Evolutionary conservation across 1,140 invertebrate species (phyloP).

Genomic region (Drosophila jambulina): DNA sequence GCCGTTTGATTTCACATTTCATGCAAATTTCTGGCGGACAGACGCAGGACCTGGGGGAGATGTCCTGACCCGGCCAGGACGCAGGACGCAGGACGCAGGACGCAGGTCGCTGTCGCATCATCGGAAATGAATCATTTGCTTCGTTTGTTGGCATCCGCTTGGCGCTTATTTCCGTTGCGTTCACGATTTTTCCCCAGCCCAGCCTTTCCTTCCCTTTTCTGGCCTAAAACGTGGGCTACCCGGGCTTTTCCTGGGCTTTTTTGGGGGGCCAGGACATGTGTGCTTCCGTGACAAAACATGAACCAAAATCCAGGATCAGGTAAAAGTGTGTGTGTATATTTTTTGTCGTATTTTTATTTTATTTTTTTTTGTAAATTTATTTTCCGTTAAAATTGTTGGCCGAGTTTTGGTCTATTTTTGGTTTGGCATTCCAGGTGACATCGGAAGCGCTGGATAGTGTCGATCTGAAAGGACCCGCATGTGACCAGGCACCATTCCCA

Average conservation of each 20-base stretch:
- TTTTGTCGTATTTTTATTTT: neutral
- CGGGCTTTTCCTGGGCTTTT: constrained; percentile 23
- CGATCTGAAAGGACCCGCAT: constrained; percentile 31
- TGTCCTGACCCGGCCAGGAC: neutral
- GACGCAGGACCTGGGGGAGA: constrained; percentile 16
- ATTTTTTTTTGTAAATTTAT: neutral
- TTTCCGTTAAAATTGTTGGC: constrained; percentile 22
- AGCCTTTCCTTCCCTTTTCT: constrained; percentile 17
- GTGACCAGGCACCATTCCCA: constrained; percentile 14
- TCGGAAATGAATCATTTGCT: constrained; percentile 85
- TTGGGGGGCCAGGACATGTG: constrained; percentile 64
- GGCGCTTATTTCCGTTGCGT: constrained; percentile 84
- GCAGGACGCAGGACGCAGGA: constrained; percentile 24
- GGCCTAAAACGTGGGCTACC: constrained; percentile 43
- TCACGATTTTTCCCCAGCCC: neutral
- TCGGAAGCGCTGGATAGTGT: constrained; percentile 42
- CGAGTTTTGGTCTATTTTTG: constrained; percentile 8
- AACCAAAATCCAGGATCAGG: constrained; percentile 42
- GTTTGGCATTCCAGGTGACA: constrained; percentile 4
- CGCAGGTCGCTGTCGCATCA: constrained; percentile 76
- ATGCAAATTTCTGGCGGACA: constrained; percentile 76
- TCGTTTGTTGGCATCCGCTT: constrained; percentile 85
- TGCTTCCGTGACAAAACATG: constrained; percentile 79
- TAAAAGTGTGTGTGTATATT: neutral
- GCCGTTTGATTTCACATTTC: constrained; percentile 79